Evolutionary conservation across 2,797 vertebrate genomes (phyloP).

Genomic region (Tapirus indicus): DNA sequence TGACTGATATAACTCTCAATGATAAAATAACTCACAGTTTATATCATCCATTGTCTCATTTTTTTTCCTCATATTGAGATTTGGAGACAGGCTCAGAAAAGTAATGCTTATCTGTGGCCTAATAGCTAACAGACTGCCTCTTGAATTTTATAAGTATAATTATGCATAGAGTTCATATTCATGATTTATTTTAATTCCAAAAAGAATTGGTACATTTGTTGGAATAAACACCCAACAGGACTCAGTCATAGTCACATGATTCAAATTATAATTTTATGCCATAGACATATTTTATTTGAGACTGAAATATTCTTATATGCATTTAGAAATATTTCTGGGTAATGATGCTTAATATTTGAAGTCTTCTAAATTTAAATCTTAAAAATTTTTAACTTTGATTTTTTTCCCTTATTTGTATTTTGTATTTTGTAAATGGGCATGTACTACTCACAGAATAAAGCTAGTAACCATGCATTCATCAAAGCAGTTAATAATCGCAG

Average conservation of each 20-base stretch:
- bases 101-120: not conserved
- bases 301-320: not conserved
- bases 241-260: not conserved
- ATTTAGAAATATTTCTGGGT: not conserved
- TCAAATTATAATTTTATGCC: not conserved
- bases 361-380: not conserved
- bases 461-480: not conserved
- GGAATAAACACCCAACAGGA: not conserved
- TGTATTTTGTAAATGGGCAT: not conserved
- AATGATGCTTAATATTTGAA: slow-evolving; percentile 19
- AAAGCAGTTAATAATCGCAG: not conserved
- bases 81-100: slow-evolving; percentile 53
- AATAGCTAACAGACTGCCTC: not conserved
- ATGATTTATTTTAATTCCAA: slow-evolving; percentile 10
- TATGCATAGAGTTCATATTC: not conserved
- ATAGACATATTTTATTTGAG: slow-evolving; percentile 24
- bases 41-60: not conserved
- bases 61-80: not conserved
- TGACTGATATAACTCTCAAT: not conserved
- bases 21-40: not conserved
- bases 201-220: not conserved
- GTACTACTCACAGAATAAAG: not conserved
- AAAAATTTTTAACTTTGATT: slow-evolving; percentile 7
- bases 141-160: slow-evolving; percentile 30
- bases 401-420: slow-evolving; percentile 10